Percentiles rank a stretch among this genome's conserved stretches.
Evolutionary conservation across 2,888 invertebrate genomes (phyloP).

Genomic region (Andrena camellia): DNA sequence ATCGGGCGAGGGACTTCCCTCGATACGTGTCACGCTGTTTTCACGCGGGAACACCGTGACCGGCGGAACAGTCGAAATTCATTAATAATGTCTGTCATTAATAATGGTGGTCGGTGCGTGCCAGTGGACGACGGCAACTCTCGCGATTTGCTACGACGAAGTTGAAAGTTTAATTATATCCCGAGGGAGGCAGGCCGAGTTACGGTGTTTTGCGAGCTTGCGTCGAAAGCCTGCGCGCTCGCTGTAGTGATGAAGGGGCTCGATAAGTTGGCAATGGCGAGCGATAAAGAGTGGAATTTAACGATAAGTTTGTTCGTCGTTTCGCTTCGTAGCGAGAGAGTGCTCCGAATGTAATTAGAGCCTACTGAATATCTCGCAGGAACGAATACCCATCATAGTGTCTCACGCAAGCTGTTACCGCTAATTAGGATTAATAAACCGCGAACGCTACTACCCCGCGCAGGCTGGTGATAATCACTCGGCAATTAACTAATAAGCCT

Average conservation of each 20-base stretch:
- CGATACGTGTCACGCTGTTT: slow-evolving; percentile 2
- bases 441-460: slow-evolving; percentile 34
- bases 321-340: not conserved
- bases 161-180: slow-evolving; percentile 29
- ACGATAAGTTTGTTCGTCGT: too few species aligned
- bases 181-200: not conserved
- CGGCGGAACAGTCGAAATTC: not conserved
- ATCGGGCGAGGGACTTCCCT: not conserved
- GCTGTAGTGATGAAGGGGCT: too few species aligned
- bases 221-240: slow-evolving; percentile 10
- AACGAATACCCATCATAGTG: slow-evolving; percentile 11
- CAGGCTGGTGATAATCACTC: slow-evolving; percentile 48
- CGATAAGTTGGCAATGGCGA: too few species aligned
- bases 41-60: not conserved
- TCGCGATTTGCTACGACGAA: not conserved
- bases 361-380: slow-evolving; percentile 10
- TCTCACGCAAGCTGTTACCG: slow-evolving; percentile 48
- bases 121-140: not conserved
- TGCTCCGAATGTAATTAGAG: slow-evolving; percentile 44
- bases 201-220: not conserved
- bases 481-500: slow-evolving; percentile 64
- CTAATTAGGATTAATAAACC: slow-evolving; percentile 64
- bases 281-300: too few species aligned
- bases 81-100: slow-evolving; percentile 7
- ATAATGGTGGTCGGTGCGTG: not conserved